Evolutionary conservation across 1,140 invertebrate species (phyloP).

Genomic region (Leucophenga varia): DNA sequence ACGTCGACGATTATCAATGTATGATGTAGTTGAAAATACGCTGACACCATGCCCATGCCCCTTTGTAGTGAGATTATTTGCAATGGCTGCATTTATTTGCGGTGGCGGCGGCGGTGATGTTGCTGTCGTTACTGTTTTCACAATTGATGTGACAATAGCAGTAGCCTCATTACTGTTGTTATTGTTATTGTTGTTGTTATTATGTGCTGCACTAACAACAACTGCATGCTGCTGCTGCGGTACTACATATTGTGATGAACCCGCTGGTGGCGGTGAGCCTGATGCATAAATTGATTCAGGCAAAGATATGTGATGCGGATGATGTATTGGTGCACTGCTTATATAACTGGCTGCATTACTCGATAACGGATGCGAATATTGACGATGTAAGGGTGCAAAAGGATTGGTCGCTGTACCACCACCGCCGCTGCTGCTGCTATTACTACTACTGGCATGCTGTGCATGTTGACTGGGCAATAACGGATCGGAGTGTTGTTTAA

Average conservation of each 20-base stretch:
- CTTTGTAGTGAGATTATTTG: too few relatives aligned
- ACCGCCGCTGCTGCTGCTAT: constrained; percentile 53
- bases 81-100: constrained; percentile 8
- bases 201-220: constrained; percentile 27
- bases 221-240: constrained; percentile 30
- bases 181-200: constrained; percentile 18
- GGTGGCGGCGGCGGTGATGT: constrained; percentile 20
- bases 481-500: constrained; percentile 70
- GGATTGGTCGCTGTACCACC: constrained; percentile 32
- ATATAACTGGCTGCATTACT: constrained; percentile 32
- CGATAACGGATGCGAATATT: constrained; percentile 58
- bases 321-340: constrained; percentile 34
- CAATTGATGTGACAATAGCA: constrained; percentile 27
- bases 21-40: constrained; percentile 40
- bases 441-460: constrained; percentile 28
- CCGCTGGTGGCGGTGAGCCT: constrained; percentile 47
- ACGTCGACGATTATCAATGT: constrained; percentile 30
- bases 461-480: constrained; percentile 61
- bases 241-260: constrained; percentile 50
- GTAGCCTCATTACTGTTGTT: constrained; percentile 14
- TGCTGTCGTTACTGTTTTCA: constrained; percentile 20
- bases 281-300: constrained; percentile 51
- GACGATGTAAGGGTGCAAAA: constrained; percentile 57
- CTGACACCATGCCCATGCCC: constrained; percentile 11
- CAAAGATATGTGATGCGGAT: constrained; percentile 51